A percentile compares a stretch with the other conserved stretches of the same genome.
Conservation (phyloP, 2,113 vertebrate species). For the Tichodroma muraria region DNA sequence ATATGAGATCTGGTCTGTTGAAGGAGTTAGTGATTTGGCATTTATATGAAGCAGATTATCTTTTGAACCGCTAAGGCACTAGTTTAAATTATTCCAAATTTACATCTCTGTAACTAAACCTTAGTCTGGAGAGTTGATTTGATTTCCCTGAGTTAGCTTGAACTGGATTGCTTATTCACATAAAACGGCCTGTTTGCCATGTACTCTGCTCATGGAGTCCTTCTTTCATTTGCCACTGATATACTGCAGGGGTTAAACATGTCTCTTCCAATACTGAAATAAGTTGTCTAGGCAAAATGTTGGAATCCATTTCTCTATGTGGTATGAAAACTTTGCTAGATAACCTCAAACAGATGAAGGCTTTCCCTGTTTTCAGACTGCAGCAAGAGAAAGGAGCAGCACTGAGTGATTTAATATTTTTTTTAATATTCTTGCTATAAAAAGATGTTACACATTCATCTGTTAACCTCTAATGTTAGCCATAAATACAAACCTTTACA, state of each 20-base stretch:
- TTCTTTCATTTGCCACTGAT: background rate
- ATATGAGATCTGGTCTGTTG: background rate
- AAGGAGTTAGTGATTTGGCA: background rate
- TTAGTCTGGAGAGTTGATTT: background rate
- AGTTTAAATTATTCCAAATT: background rate
- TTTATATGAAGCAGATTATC: background rate
- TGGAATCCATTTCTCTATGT: background rate
- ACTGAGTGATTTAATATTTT: background rate
- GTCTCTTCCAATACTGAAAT: background rate
- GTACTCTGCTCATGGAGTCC: background rate
- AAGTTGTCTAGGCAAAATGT: background rate
- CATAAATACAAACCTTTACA: background rate
- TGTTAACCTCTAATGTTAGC: background rate
- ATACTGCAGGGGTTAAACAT: background rate
- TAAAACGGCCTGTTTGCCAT: background rate
- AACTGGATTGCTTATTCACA: background rate
- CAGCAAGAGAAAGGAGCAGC: background rate
- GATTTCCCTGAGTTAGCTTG: background rate
- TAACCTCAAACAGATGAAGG: background rate
- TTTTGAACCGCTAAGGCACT: background rate
- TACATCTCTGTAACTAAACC: background rate
- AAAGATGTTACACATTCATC: background rate
- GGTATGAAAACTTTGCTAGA: background rate
- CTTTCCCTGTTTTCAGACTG: background rate
- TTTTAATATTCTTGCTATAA: background rate